A percentile compares a stretch with the other conserved stretches of the same genome.
These are phyloP conservation scores for Aldrovandia affinis DNA, from an alignment of 2,797 vertebrate species.

Conservation along the genomic window DNA sequence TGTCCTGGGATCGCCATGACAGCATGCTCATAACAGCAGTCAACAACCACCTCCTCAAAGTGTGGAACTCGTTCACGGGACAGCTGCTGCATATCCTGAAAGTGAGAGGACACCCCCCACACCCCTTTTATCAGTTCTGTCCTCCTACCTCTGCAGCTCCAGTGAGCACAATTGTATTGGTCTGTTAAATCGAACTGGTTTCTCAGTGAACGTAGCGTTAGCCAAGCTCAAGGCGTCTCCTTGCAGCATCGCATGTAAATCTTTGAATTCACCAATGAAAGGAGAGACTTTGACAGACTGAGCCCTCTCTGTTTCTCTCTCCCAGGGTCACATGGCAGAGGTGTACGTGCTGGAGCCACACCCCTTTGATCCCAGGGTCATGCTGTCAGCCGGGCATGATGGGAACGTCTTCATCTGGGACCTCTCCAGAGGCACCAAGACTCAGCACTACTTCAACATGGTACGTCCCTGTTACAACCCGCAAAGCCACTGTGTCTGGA, in stretches of 20 bases:
- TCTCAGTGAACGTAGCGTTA: background rate
- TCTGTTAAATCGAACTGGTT: background rate
- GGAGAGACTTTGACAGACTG: background rate
- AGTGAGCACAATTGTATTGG: background rate
- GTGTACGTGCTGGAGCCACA: conserved; percentile 97
- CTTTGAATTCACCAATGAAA: background rate
- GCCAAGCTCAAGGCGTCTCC: no score
- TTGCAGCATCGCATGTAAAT: background rate
- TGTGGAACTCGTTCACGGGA: conserved; percentile 93
- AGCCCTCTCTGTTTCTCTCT: conserved; percentile 26
- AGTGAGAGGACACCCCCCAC: conserved; percentile 69
- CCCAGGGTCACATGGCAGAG: conserved; percentile 92
- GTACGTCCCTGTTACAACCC: conserved; percentile 70
- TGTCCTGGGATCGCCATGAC: conserved; percentile 95
- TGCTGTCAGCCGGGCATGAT: conserved; percentile 94
- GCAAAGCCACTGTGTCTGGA: no score
- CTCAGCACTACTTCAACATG: conserved; percentile 95
- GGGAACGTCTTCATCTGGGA: conserved; percentile 97
- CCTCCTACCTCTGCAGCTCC: background rate
- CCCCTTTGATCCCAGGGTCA: conserved; percentile 91
- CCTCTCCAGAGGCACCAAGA: conserved; percentile 84
- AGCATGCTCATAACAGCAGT: conserved; percentile 91
- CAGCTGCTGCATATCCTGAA: conserved; percentile 90
- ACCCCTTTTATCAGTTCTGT: background rate
- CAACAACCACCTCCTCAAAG: conserved; percentile 96